phyloP scores from a whole-genome alignment of 2,888 invertebrate species.

The Saturnia pavonia region DNA sequence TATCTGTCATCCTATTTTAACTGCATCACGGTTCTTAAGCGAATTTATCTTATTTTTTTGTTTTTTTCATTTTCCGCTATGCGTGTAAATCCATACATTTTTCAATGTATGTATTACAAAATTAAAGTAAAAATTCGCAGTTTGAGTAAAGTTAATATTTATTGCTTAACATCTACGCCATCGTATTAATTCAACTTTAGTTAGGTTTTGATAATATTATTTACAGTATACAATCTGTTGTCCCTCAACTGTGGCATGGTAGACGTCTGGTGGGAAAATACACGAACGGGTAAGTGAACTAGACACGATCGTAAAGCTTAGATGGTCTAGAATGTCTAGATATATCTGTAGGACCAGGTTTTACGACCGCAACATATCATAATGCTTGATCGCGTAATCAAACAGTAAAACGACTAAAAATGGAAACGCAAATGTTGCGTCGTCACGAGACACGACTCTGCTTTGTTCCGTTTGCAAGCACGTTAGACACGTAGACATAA shows the following conservation, averaged over 20 bases:
- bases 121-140: not conserved
- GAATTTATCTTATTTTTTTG: no score
- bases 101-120: not conserved
- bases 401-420: conserved; percentile 5
- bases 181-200: not conserved
- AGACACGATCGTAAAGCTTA: conserved; percentile 9
- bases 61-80: not conserved
- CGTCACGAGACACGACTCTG: not conserved
- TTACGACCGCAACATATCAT: conserved; percentile 10
- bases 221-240: not conserved
- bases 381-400: not conserved
- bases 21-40: no score
- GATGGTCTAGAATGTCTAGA: conserved; percentile 12
- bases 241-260: not conserved
- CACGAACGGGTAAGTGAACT: conserved; percentile 5
- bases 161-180: not conserved
- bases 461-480: not conserved
- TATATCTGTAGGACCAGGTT: not conserved
- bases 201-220: not conserved
- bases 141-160: not conserved
- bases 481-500: not conserved
- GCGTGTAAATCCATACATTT: not conserved
- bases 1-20: not conserved
- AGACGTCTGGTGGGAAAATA: not conserved
- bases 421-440: not conserved